Evolutionary conservation across 2,888 invertebrate species (phyloP), one percentile per base, ranked within the genome.

Genomic region (Mesorhabditis belari): DNA sequence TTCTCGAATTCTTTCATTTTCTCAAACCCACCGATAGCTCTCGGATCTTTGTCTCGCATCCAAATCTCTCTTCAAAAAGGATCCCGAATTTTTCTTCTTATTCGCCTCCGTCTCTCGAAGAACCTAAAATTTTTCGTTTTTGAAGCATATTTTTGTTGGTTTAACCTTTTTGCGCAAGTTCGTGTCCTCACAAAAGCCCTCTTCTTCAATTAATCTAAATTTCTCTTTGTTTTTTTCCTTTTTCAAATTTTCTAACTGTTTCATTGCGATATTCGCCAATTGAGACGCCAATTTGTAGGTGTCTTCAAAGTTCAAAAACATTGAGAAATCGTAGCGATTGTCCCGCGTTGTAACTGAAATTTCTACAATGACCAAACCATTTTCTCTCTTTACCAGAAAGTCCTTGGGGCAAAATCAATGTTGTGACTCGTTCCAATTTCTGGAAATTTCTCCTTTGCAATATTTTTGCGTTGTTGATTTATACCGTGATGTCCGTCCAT

Each of bases 241-340:
- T 19, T 21, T 21, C 12, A 61, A 69, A 27, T 9, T 50, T 58
- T 58, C 73, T 65, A 27, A 84, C 83, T 85, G 84, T 86, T 92
- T 92, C 88, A 96, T 94, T 61, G 95, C 94, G 84, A 95, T 88
- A 84, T 95, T 95, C 58, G 92, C 91, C 50, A 98, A 85, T 82
- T 95, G 95, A 79, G 92, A 90, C 88, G 95, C 93, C 73, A 96
- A 82, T 19, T 88, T 87, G 82, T 89, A 93, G 0, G 93, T 92
- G 82, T 96, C 94, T 59, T 87, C 87, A 80, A 90, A 90, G 80
- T 88, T 89, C 70, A 92, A 83, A 79, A 96, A 89, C 87, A 95
- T 87, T 6, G 91, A 92, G 83, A 96, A 98, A 81, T 89, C 88
- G 84, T 91, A 89, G 84, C 81, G 62, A 17, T 60, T 63, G 3